Evolutionary conservation across 2,888 invertebrate genomes (phyloP).

Genomic region (Agrochola litura): DNA sequence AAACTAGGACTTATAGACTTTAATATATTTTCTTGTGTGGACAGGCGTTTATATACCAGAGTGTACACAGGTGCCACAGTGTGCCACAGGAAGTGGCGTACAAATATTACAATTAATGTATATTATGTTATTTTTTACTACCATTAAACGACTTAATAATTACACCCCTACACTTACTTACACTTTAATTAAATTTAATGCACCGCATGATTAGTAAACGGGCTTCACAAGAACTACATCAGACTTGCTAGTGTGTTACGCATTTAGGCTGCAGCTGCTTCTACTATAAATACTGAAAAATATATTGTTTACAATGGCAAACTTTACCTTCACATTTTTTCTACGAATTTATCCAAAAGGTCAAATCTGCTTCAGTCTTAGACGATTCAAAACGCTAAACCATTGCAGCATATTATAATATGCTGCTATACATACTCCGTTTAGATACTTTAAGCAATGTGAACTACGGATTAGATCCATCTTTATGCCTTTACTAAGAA

Average conservation of each 20-base stretch:
- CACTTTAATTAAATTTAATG: neutral
- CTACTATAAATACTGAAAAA: slow-evolving; percentile 2
- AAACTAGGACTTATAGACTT: neutral
- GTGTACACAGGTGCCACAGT: neutral
- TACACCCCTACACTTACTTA: neutral
- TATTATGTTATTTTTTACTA: neutral
- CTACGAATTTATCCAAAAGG: slow-evolving; percentile 32
- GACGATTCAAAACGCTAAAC: slow-evolving; percentile 43
- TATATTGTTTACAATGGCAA: slow-evolving; percentile 6
- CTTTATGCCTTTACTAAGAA: slow-evolving; percentile 19
- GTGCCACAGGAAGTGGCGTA: neutral
- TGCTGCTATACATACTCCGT: slow-evolving; percentile 5
- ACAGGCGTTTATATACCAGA: neutral
- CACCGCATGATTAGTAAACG: neutral
- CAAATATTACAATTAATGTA: neutral
- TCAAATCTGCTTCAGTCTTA: slow-evolving; percentile 58
- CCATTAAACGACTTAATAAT: neutral
- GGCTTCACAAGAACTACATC: neutral
- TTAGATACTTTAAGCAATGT: slow-evolving; percentile 31
- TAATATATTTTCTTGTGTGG: neutral
- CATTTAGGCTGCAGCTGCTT: slow-evolving; percentile 3
- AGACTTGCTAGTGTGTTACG: neutral
- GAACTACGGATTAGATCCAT: slow-evolving; percentile 49
- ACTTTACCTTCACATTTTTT: neutral
- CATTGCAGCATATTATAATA: slow-evolving; percentile 11